phyloP scores from a whole-genome alignment of 2,113 vertebrate species.

The Daboia siamensis region DNA sequence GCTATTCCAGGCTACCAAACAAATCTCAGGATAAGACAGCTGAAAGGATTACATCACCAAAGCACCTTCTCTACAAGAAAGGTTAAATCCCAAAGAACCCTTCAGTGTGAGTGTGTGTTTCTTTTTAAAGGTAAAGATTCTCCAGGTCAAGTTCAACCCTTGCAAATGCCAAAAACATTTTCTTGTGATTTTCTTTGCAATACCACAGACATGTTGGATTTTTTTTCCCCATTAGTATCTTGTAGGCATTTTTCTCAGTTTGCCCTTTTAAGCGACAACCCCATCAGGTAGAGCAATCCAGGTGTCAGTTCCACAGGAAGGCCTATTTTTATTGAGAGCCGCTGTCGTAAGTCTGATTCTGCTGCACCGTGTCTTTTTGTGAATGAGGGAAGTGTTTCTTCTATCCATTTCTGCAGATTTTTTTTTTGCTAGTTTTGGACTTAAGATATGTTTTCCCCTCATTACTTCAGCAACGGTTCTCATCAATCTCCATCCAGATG shows the following conservation, averaged over 20 bases:
- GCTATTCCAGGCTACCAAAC: neutral
- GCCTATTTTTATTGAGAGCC: neutral
- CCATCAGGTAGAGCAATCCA: neutral
- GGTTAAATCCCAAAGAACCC: neutral
- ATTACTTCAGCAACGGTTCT: neutral
- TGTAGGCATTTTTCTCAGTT: neutral
- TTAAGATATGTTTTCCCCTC: neutral
- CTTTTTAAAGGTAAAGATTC: neutral
- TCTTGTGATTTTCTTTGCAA: neutral
- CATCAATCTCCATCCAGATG: neutral
- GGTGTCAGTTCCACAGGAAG: neutral
- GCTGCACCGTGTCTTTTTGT: neutral
- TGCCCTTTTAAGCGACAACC: neutral
- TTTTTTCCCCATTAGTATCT: neutral
- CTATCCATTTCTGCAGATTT: neutral
- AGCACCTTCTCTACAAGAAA: neutral
- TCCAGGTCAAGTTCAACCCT: neutral
- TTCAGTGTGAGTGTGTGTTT: neutral
- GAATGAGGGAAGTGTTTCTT: neutral
- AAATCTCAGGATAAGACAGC: neutral
- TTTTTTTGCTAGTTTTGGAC: neutral
- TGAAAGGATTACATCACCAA: neutral
- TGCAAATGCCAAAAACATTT: neutral
- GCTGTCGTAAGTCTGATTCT: neutral
- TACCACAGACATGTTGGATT: neutral